Evolutionary conservation across 2,797 vertebrate species (phyloP).

Genomic region (Phrynocephalus forsythii): DNA sequence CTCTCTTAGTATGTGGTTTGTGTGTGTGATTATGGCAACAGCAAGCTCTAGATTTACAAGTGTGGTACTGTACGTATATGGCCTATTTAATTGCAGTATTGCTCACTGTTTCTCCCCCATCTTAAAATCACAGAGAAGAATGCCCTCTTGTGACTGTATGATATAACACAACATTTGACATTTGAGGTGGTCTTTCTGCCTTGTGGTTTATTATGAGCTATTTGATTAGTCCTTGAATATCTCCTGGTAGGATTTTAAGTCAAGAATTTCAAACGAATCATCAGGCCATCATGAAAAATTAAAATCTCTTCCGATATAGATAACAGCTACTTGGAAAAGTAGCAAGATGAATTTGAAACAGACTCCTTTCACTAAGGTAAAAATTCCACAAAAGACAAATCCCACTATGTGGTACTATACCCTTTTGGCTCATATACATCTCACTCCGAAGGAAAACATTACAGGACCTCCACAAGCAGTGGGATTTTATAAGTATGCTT

Average conservation of each 20-base stretch:
- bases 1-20: neutral
- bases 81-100: neutral
- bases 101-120: neutral
- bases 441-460: neutral
- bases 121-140: constrained; percentile 6
- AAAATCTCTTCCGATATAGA: neutral
- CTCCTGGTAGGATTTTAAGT: neutral
- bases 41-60: neutral
- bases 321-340: neutral
- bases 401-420: neutral
- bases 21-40: neutral
- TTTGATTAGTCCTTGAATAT: neutral
- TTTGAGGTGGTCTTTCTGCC: neutral
- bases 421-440: neutral
- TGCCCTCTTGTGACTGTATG: constrained; percentile 31
- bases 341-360: neutral
- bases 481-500: neutral
- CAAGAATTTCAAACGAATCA: neutral
- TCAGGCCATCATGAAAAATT: neutral
- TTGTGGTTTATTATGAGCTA: neutral
- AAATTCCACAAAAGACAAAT: neutral
- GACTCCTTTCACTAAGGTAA: neutral
- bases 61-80: neutral
- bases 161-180: neutral
- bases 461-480: neutral